A percentile compares a stretch with the other conserved stretches of the same genome.
Conservation (phyloP, 2,797 vertebrate species). For the Mormyrus hasselquistii region DNA sequence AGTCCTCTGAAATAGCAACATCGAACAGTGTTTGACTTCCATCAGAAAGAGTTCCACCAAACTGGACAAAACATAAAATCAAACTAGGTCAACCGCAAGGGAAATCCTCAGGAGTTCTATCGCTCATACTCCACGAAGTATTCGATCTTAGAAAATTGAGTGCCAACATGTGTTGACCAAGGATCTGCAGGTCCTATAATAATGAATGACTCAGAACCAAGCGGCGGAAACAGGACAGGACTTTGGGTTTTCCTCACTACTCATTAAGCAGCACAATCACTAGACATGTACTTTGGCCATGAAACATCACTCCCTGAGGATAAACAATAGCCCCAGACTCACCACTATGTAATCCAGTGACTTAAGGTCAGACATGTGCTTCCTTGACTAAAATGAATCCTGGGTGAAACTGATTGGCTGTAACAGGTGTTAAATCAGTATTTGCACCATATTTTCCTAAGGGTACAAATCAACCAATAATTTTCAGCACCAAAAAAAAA, state of each 20-base stretch:
- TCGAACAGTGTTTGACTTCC: not conserved
- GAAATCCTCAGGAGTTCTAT: not conserved
- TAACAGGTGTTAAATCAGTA: not conserved
- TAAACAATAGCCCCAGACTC: not conserved
- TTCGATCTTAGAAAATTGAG: not conserved
- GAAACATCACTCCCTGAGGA: not conserved
- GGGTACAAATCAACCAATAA: not conserved
- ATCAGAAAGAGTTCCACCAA: not conserved
- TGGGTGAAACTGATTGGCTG: not conserved
- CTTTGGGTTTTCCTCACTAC: not conserved
- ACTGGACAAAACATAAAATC: not conserved
- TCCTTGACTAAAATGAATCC: not conserved
- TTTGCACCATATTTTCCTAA: not conserved
- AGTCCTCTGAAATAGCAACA: not conserved
- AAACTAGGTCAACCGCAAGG: not conserved
- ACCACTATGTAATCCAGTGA: not conserved
- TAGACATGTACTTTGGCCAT: not conserved
- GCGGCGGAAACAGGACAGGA: not conserved
- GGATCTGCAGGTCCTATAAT: not conserved
- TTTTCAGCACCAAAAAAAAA: constrained; percentile 17
- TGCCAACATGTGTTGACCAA: not conserved
- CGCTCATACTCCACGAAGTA: not conserved
- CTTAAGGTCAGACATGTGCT: not conserved
- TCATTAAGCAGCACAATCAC: not conserved
- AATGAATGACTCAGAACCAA: not conserved